These are phyloP conservation scores for Palloptera scutellata DNA, from an alignment of 2,888 invertebrate genomes.

Conservation along the genomic window DNA sequence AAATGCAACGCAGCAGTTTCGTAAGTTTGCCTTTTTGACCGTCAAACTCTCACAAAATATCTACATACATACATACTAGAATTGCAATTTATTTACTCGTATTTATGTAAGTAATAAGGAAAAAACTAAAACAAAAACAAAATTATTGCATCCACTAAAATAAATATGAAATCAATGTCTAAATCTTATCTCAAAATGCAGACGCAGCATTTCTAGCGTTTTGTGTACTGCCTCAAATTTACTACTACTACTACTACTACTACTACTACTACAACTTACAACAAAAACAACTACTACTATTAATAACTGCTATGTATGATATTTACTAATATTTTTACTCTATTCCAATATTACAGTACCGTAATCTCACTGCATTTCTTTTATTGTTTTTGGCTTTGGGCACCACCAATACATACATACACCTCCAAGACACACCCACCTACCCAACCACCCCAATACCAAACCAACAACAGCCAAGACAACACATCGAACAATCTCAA, in stretches of 20 bases:
- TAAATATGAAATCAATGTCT: constrained; percentile 15
- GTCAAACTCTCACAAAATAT: constrained; percentile 4
- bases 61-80: not conserved
- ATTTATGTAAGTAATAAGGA: not conserved
- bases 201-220: constrained; percentile 11
- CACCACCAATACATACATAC: constrained; percentile 27
- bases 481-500: constrained; percentile 23
- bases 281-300: constrained; percentile 15
- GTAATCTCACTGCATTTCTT: constrained; percentile 41
- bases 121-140: constrained; percentile 5
- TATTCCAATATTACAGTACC: constrained; percentile 12
- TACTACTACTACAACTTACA: not conserved
- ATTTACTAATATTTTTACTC: too few relatives aligned
- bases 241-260: constrained; percentile 13
- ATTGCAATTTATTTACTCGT: constrained; percentile 12
- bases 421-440: constrained; percentile 17
- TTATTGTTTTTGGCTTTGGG: constrained; percentile 48
- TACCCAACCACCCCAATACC: not conserved
- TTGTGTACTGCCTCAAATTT: constrained; percentile 19
- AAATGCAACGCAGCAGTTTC: constrained; percentile 6
- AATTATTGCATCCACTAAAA: constrained; percentile 28
- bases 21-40: constrained; percentile 11
- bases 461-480: constrained; percentile 15
- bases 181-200: not conserved
- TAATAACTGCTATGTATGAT: too few relatives aligned